Evolutionary conservation across 2,888 invertebrate species (phyloP).

Genomic region (Caenorhabditis sulstoni): DNA sequence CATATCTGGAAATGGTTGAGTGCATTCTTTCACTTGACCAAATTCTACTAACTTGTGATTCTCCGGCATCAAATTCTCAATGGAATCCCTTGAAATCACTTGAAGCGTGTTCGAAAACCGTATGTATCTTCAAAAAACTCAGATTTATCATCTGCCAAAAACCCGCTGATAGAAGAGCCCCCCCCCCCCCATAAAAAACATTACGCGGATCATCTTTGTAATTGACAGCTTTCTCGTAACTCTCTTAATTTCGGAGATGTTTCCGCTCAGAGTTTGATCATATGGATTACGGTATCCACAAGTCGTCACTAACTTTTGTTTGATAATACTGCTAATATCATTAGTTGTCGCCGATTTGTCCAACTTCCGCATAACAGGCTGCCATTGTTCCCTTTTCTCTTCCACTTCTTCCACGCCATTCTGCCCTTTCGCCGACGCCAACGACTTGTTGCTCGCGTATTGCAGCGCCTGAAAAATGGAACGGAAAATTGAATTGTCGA

Average conservation of each 20-base stretch:
- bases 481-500: slow-evolving; percentile 4
- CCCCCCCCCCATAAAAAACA: no score
- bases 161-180: neutral
- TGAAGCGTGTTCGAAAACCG: slow-evolving; percentile 58
- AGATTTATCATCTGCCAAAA: no score
- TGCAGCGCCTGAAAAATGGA: slow-evolving; percentile 52
- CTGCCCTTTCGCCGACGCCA: slow-evolving; percentile 45
- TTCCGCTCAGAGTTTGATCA: no score
- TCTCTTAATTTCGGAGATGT: no score
- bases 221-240: no score
- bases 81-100: slow-evolving; percentile 50
- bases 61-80: slow-evolving; percentile 31
- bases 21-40: no score
- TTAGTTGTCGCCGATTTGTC: slow-evolving; percentile 64
- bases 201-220: no score
- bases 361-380: slow-evolving; percentile 38
- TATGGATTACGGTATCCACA: no score
- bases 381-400: slow-evolving; percentile 25
- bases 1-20: slow-evolving; percentile 36
- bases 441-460: slow-evolving; percentile 60
- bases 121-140: slow-evolving; percentile 50
- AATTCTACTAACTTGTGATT: slow-evolving; percentile 31
- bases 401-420: slow-evolving; percentile 15
- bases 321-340: slow-evolving; percentile 57
- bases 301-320: slow-evolving; percentile 56